Conservation (phyloP, 2,797 vertebrate species). For the Monodelphis domestica region DNA sequence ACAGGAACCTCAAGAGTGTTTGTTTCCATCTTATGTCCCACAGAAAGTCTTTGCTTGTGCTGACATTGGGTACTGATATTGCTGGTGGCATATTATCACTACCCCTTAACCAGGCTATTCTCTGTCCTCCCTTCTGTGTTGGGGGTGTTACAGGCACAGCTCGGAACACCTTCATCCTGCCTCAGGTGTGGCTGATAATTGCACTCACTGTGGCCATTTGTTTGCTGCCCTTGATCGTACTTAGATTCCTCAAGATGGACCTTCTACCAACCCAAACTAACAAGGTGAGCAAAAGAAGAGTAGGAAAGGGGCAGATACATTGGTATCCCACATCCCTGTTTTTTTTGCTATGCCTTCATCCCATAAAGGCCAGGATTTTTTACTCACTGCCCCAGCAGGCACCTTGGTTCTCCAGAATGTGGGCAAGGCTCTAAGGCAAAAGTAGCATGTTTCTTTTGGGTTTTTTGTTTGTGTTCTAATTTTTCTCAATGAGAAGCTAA, state of each 20-base stretch:
- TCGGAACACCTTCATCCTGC: constrained; percentile 92
- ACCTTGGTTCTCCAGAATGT: neutral
- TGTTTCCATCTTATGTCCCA: neutral
- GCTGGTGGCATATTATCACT: neutral
- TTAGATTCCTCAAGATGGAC: constrained; percentile 88
- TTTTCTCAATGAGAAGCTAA: neutral
- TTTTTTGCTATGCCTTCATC: neutral
- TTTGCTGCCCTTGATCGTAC: constrained; percentile 88
- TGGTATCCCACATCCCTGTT: neutral
- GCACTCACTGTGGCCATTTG: constrained; percentile 91
- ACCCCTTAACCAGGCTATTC: neutral
- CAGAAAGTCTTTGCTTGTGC: neutral
- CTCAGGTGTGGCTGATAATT: constrained; percentile 92
- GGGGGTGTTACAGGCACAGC: constrained; percentile 88
- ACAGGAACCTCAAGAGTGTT: neutral
- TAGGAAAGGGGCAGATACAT: neutral
- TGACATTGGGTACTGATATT: neutral
- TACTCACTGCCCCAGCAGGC: neutral
- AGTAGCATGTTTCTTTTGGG: neutral
- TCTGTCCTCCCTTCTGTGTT: neutral
- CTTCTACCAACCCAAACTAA: constrained; percentile 89
- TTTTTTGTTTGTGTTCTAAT: neutral
- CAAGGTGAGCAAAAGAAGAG: constrained; percentile 86
- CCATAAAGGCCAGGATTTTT: neutral
- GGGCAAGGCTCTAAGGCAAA: neutral